Percentiles rank a stretch among this genome's conserved stretches.
Evolutionary conservation across 1,140 invertebrate species (phyloP).

Genomic region (Halesus radiatus): DNA sequence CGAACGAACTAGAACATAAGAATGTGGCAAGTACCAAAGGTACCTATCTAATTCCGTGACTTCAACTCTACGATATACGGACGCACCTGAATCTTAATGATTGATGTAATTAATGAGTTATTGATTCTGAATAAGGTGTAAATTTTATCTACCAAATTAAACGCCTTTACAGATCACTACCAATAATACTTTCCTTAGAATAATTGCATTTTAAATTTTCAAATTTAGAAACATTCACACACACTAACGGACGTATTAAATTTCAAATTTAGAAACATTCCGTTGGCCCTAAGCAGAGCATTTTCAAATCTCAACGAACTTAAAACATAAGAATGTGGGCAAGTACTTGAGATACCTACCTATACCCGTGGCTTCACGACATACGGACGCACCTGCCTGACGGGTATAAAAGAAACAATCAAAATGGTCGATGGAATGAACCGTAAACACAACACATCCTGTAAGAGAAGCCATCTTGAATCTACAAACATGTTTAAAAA

Average conservation of each 20-base stretch:
- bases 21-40: background rate
- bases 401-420: slow-evolving; percentile 29
- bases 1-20: no score
- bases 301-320: no score
- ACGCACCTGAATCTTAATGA: slow-evolving; percentile 33
- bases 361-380: background rate
- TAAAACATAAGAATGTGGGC: background rate
- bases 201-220: no score
- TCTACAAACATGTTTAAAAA: background rate
- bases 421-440: slow-evolving; percentile 33
- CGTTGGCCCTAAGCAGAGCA: background rate
- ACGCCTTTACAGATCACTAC: background rate
- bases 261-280: slow-evolving; percentile 28
- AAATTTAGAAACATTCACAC: background rate
- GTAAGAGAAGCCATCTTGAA: slow-evolving; percentile 33
- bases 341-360: background rate
- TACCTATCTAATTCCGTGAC: background rate
- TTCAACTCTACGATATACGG: background rate
- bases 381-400: slow-evolving; percentile 21
- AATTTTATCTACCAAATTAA: slow-evolving; percentile 1
- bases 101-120: background rate
- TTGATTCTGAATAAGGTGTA: background rate
- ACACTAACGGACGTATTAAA: background rate
- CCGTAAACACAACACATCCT: slow-evolving; percentile 38
- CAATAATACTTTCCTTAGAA: no score